phyloP scores from a whole-genome alignment of 2,888 invertebrate genomes.

The Melieria picta region DNA sequence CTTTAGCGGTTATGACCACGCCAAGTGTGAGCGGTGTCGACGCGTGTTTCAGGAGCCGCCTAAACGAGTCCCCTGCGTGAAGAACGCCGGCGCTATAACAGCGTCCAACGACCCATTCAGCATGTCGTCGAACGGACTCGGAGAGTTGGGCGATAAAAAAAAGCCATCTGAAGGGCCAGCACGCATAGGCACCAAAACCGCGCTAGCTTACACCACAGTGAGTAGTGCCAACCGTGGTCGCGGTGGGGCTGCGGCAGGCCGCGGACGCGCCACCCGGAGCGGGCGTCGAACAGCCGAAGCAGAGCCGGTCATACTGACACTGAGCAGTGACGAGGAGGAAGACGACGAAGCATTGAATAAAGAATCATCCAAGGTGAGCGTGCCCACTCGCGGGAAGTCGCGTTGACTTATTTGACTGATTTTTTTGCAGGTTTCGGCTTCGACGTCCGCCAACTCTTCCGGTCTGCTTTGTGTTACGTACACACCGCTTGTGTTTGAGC shows the following conservation, averaged over 20 bases:
- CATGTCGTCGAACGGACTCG: constrained; percentile 15
- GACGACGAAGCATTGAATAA: constrained; percentile 55
- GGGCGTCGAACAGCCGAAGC: constrained; percentile 69
- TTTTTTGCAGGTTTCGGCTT: constrained; percentile 40
- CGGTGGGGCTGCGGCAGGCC: constrained; percentile 49
- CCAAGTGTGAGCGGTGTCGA: constrained; percentile 79
- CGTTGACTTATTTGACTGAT: not conserved
- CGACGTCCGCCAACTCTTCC: constrained; percentile 36
- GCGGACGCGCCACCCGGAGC: constrained; percentile 63
- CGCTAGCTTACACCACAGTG: constrained; percentile 29
- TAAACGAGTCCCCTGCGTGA: constrained; percentile 67
- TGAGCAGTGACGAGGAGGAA: constrained; percentile 78
- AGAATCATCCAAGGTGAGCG: constrained; percentile 50
- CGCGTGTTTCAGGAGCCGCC: constrained; percentile 78
- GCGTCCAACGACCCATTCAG: constrained; percentile 35
- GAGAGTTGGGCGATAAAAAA: constrained; percentile 52
- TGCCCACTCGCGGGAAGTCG: too few relatives aligned
- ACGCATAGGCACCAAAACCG: constrained; percentile 37
- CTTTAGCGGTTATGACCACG: constrained; percentile 80
- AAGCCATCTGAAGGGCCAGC: constrained; percentile 34
- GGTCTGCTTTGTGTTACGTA: constrained; percentile 28
- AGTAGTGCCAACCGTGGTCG: constrained; percentile 43
- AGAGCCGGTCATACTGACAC: constrained; percentile 75
- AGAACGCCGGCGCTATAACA: constrained; percentile 42
- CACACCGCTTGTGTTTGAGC: constrained; percentile 59